phyloP scores from a whole-genome alignment of 1,140 invertebrate species.

The Apis mellifera region Amel_HAv3.1 CM009933.2:12340501-12341000 shows the following conservation, averaged over 20 bases:
- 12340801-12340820: no score
- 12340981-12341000: no score
- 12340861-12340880: no score
- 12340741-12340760: no score
- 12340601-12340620: neutral
- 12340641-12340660: constrained; percentile 13
- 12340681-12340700: neutral
- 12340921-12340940: neutral
- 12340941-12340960: no score
- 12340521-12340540: constrained; percentile 65
- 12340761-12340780: neutral
- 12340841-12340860: no score
- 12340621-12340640: constrained; percentile 5
- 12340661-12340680: constrained; percentile 1
- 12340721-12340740: neutral
- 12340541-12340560: constrained; percentile 52
- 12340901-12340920: no score
- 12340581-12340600: neutral
- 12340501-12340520: constrained; percentile 57
- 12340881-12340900: no score
- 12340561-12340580: constrained; percentile 43
- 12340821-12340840: no score
- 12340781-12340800: no score
- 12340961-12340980: neutral
- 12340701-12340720: neutral